These are phyloP conservation scores for Coracias cyanogaster DNA, from an alignment of 2,797 vertebrate species.

Conservation along the genomic window DNA sequence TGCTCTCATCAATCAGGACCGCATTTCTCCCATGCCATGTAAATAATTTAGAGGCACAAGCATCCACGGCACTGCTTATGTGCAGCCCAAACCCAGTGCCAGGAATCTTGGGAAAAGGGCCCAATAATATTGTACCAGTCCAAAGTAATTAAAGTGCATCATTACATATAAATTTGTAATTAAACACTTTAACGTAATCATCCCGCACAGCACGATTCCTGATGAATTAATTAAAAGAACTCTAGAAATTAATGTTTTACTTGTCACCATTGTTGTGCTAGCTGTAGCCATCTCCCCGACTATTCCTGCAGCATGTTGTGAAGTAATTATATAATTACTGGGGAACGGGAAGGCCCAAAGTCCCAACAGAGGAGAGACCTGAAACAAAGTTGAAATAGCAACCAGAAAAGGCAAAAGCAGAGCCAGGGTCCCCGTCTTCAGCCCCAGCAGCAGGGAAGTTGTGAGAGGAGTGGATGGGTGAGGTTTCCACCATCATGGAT, in stretches of 20 bases:
- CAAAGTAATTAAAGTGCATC: constrained; percentile 94
- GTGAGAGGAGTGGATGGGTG: not conserved
- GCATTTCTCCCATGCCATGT: constrained; percentile 74
- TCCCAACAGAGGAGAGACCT: constrained; percentile 72
- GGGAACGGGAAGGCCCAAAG: constrained; percentile 69
- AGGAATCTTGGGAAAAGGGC: constrained; percentile 89
- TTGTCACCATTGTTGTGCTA: constrained; percentile 86
- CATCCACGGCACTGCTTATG: constrained; percentile 68
- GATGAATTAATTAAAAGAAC: constrained; percentile 93
- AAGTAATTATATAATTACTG: constrained; percentile 80
- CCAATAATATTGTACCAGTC: constrained; percentile 93
- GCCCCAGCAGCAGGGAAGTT: not conserved
- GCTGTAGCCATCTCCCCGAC: constrained; percentile 71
- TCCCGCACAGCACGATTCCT: constrained; percentile 89
- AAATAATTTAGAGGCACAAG: constrained; percentile 81
- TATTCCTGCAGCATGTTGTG: constrained; percentile 79
- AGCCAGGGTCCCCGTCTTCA: not conserved
- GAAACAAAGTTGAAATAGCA: constrained; percentile 61
- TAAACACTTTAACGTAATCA: constrained; percentile 96
- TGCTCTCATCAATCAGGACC: constrained; percentile 62
- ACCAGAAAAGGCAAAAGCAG: constrained; percentile 17
- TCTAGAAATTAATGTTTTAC: constrained; percentile 91
- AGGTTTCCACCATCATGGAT: not conserved
- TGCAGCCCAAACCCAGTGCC: constrained; percentile 80
- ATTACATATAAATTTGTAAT: constrained; percentile 96